Percentiles rank a stretch among this genome's conserved stretches.
phyloP scores from a whole-genome alignment of 2,797 vertebrate genomes.

The Urophycis tenuis region DNA sequence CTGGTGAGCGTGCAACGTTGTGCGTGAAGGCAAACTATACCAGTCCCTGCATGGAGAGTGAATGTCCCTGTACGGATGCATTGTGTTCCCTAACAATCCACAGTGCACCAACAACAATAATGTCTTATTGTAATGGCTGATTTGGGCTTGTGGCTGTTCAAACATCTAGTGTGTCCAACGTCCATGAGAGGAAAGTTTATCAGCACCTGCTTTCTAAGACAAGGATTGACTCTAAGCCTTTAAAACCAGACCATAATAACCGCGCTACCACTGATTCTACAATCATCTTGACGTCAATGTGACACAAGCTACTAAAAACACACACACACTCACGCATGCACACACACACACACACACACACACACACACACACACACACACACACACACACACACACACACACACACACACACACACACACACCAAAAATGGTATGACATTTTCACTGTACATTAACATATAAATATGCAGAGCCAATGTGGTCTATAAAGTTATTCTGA shows the following conservation, averaged over 20 bases:
- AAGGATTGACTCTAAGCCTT: background rate
- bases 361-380: too few species aligned
- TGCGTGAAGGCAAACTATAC: background rate
- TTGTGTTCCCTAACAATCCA: slow-evolving; percentile 6
- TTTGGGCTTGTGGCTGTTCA: background rate
- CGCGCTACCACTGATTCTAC: too few species aligned
- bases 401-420: too few species aligned
- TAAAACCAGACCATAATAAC: background rate
- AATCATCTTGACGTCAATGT: background rate
- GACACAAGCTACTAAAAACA: background rate
- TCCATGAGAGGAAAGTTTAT: background rate
- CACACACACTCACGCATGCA: too few species aligned
- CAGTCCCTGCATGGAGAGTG: background rate
- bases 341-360: too few species aligned
- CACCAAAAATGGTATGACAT: background rate
- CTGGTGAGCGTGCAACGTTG: background rate
- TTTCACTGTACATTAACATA: background rate
- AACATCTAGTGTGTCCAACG: background rate
- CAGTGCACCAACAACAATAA: background rate
- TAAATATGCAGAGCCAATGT: background rate
- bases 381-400: too few species aligned
- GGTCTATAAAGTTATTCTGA: background rate
- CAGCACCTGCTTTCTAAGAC: background rate
- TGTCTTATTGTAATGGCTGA: background rate
- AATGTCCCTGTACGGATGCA: background rate